Evolutionary conservation across 2,113 vertebrate genomes (phyloP).

Genomic region (Anarrhichthys ocellatus): DNA sequence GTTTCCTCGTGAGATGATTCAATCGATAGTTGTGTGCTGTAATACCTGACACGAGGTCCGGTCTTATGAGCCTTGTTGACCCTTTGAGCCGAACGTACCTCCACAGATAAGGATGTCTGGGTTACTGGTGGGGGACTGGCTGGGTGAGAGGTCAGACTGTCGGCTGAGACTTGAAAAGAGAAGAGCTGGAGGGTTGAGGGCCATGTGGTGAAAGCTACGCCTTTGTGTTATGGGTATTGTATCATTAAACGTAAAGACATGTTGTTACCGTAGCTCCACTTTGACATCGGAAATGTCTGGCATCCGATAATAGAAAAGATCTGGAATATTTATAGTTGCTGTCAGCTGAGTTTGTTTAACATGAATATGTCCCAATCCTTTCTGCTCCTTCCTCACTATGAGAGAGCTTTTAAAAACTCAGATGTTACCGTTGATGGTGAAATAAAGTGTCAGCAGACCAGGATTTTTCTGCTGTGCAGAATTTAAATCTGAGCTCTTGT

Average conservation of each 20-base stretch:
- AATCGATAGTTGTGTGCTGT: background rate
- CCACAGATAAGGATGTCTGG: slow-evolving; percentile 56
- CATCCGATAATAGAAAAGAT: slow-evolving; percentile 8
- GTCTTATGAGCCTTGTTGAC: slow-evolving; percentile 25
- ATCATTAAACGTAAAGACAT: background rate
- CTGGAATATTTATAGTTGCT: slow-evolving; percentile 35
- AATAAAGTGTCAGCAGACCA: slow-evolving; percentile 16
- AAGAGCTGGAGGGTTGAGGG: background rate
- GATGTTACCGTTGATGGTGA: slow-evolving; percentile 43
- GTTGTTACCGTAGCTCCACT: background rate
- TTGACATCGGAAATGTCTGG: background rate
- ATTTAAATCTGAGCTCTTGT: slow-evolving; percentile 21
- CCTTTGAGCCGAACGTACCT: slow-evolving; percentile 23
- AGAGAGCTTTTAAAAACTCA: slow-evolving; percentile 49
- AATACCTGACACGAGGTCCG: background rate
- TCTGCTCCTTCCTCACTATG: slow-evolving; percentile 16
- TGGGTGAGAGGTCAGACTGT: slow-evolving; percentile 42
- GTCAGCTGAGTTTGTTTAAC: slow-evolving; percentile 19
- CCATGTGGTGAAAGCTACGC: background rate
- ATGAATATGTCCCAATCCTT: slow-evolving; percentile 11
- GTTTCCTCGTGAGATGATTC: background rate
- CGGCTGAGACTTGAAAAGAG: slow-evolving; percentile 20
- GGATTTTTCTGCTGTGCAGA: slow-evolving; percentile 17
- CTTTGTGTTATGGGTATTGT: background rate
- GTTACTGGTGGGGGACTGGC: slow-evolving; percentile 26